A percentile compares a stretch with the other conserved stretches of the same genome.
Evolutionary conservation across 2,113 vertebrate genomes (phyloP).

Genomic region (Galemys pyrenaicus): DNA sequence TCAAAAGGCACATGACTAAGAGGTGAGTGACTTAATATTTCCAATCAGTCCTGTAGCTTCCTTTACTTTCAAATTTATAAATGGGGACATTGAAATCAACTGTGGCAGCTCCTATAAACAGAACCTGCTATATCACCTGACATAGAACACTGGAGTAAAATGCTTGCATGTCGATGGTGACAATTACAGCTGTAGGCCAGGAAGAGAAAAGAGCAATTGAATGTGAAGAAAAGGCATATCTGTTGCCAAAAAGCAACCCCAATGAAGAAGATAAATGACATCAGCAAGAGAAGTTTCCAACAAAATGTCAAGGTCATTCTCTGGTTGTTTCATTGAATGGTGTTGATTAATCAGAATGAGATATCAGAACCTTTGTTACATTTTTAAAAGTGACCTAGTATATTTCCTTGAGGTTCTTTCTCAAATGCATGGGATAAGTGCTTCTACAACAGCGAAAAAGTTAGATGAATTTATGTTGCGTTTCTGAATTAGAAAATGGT

Average conservation of each 20-base stretch:
- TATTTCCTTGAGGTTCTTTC: background rate
- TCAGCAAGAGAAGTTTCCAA: background rate
- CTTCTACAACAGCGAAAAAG: background rate
- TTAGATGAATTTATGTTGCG: background rate
- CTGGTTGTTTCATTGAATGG: background rate
- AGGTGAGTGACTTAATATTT: background rate
- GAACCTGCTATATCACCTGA: background rate
- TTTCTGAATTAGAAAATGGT: background rate
- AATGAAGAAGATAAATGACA: background rate
- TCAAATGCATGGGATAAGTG: background rate
- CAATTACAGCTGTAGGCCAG: too few relatives aligned
- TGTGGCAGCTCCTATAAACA: background rate
- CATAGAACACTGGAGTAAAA: accelerated
- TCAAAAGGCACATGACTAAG: constrained; percentile 33
- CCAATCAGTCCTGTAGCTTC: background rate
- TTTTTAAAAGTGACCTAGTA: background rate
- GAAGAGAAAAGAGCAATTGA: background rate
- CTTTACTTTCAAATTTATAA: background rate
- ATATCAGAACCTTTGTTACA: background rate
- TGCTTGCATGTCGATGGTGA: background rate
- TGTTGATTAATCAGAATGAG: background rate
- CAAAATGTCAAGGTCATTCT: background rate
- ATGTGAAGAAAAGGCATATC: background rate
- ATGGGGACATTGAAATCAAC: background rate
- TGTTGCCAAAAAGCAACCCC: background rate